Conservation (phyloP, 1,140 invertebrate genomes). For the Pantala flavescens region DNA sequence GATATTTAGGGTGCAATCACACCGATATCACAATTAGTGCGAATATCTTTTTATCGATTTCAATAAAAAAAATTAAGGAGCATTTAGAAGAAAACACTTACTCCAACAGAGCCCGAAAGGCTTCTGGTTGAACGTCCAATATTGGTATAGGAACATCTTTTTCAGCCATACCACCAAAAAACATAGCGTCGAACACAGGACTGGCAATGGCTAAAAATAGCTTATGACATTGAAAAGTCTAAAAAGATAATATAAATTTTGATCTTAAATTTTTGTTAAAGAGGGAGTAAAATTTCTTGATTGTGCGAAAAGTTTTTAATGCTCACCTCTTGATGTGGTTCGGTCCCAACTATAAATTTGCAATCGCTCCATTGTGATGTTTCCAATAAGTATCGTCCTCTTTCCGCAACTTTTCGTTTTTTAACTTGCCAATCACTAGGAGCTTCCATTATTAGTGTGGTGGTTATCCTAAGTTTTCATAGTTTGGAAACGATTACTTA, state of each 20-base stretch:
- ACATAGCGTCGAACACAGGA: constrained; percentile 72
- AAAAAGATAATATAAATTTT: constrained; percentile 23
- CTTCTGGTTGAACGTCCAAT: constrained; percentile 71
- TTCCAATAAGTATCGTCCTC: constrained; percentile 57
- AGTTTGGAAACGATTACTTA: too few species aligned
- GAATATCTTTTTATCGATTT: too few species aligned
- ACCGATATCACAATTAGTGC: too few species aligned
- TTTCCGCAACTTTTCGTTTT: constrained; percentile 53
- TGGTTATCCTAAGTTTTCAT: too few species aligned
- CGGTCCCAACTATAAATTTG: constrained; percentile 68
- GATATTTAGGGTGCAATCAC: too few species aligned
- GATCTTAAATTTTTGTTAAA: background rate
- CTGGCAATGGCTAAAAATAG: constrained; percentile 72
- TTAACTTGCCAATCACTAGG: constrained; percentile 61
- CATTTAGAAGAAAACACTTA: constrained; percentile 29
- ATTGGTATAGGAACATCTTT: constrained; percentile 63
- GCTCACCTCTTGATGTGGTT: constrained; percentile 48
- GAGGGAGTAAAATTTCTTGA: background rate
- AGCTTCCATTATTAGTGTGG: constrained; percentile 26
- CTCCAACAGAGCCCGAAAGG: constrained; percentile 65
- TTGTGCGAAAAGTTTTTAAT: background rate
- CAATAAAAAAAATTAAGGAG: too few species aligned
- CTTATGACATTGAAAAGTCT: constrained; percentile 63
- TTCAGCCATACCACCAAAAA: constrained; percentile 60
- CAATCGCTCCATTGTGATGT: constrained; percentile 70